Evolutionary conservation across 37 sponge, comb jelly and placozoan genomes (phyloP), one percentile per base, ranked within the genome.

Genomic region (Mnemiopsis leidyi): DNA sequence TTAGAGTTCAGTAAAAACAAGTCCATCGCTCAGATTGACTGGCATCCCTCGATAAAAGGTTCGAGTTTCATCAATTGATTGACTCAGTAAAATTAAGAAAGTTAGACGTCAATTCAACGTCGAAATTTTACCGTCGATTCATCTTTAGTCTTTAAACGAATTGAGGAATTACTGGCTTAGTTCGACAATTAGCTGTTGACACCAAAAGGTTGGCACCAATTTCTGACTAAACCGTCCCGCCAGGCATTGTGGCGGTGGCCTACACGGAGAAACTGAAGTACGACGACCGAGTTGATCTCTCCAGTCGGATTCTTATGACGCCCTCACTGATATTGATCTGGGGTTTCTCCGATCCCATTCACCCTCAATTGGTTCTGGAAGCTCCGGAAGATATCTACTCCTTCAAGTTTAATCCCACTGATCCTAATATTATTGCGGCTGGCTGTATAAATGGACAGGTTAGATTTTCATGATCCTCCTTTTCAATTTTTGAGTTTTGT

Each of bases 1-100:
- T 94, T 97, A 38, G 92, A 93, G 92, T 99, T 96, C 96, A 96
- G 97, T 76, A 97, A 99, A 94, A 95, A 96, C 93, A 97, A 96
- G 94, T 68, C 94, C 29, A 95, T 97, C 35, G 97, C 97, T 24
- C 95, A 94, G 61, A 94, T 99, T 26, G 97, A 97, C 75, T 99
- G 99, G 99, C 99, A 99, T 34, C 99, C 99, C 31, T 95, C 94
- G 0, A 94, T 96, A 36, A 99, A 97, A 94, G 99, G 99, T 96
- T 76, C 25, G 92, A 68, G 35, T 35, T 40, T 24, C 32, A 29
- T 92, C 23, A 29, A n/a, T 68, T 48, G 26, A 35, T 13, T 48
- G 28, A 25, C 25, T 18, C 68, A 92, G 67, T 92, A 9, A 23
- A 5, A 26, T 36, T 34, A 32, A 36, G 36, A 23, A 9, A 76